Evolutionary conservation across 2,888 invertebrate species (phyloP), one percentile per base, ranked within the genome.

Genomic region (Proisotoma minuta): DNA sequence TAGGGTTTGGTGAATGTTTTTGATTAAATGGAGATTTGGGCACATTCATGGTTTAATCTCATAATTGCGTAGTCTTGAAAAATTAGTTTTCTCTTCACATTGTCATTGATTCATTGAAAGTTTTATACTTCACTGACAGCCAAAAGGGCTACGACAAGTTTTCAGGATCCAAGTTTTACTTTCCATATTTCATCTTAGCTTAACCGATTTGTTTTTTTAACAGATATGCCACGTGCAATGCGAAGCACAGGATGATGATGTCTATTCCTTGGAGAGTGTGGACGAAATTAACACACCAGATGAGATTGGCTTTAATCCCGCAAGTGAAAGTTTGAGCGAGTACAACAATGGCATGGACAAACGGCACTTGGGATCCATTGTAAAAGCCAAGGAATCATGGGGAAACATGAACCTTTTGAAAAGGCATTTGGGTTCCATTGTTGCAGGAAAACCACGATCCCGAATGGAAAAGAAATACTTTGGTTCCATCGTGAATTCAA

Each of bases 361-460:
- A 27, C 34, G 66, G 24, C 70, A 72, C 58, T 48, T 70, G 62
- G 70, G 68, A 22, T 56, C 64, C 24, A 57, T 72, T 47, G 70
- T 68, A 1, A n/a, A n/a, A n/a, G n/a, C n/a, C n/a, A n/a, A n/a
- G n/a, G 60, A 62, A 24, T 26, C 26, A 1, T 60, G 59, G 10
- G 66, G 65, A 18, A 15, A 15, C 34, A 34, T 10, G 34, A 15
- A 34, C 34, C 8, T 63, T 12, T 53, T 29, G 18, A 66, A 66
- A 48, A 39, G 63, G 18, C 66, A 66, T 28, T 27, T 66, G 26
- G 66, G 66, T 15, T 34, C 66, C 12, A 48, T 66, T n/a, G 63
- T 47, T 56, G 63, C 66, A 22, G 18, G 59, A 40, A 43, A 60
- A 12, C 56, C 60, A 10, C 15, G 8, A 34, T 34, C 34, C 34